phyloP scores from a whole-genome alignment of 1,140 invertebrate species.

The Brachionus rotundiformis region DNA sequence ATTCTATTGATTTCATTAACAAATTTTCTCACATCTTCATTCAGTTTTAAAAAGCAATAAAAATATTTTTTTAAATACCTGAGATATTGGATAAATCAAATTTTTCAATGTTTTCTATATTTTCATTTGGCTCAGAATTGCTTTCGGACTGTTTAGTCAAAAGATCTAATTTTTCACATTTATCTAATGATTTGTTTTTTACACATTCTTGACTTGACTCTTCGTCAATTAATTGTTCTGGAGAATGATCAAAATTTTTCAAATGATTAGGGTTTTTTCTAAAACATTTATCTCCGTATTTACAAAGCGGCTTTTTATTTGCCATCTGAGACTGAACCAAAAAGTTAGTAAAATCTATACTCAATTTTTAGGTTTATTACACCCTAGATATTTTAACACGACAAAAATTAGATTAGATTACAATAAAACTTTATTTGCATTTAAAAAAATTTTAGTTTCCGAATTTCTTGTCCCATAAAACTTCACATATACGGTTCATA shows the following conservation, averaged over 20 bases:
- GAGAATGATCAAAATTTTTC: slow-evolving; percentile 75
- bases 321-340: background rate
- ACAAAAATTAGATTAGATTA: too few relatives aligned
- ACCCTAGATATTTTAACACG: background rate
- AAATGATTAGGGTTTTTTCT: slow-evolving; percentile 78
- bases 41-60: background rate
- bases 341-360: background rate
- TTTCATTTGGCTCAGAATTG: background rate
- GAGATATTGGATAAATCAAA: background rate
- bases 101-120: slow-evolving; percentile 6
- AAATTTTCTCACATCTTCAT: slow-evolving; percentile 50
- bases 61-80: background rate
- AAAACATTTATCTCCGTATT: slow-evolving; percentile 79
- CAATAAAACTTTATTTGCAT: background rate
- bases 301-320: slow-evolving; percentile 67
- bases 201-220: slow-evolving; percentile 51
- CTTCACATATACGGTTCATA: slow-evolving; percentile 13
- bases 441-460: background rate
- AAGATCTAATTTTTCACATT: slow-evolving; percentile 15
- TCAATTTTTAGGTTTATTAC: background rate
- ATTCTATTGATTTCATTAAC: slow-evolving; percentile 65
- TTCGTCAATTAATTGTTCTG: slow-evolving; percentile 53
- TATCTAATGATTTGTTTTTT: background rate
- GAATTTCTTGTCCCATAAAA: background rate
- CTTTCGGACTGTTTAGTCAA: background rate